A percentile compares a stretch with the other conserved stretches of the same genome.
These are phyloP conservation scores for Sciaenops ocellatus DNA, from an alignment of 2,797 vertebrate genomes.

Conservation along the genomic window DNA sequence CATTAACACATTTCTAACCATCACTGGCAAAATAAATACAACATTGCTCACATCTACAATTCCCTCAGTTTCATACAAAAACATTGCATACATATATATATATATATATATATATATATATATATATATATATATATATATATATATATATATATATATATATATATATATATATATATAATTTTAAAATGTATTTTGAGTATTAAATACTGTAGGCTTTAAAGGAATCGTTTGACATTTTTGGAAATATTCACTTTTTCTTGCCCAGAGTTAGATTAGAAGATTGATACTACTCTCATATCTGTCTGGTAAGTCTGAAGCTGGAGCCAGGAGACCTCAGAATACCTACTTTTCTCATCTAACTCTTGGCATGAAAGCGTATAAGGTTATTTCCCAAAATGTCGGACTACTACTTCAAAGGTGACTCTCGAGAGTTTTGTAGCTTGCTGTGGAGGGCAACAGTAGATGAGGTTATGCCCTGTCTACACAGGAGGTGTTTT, in stretches of 20 bases:
- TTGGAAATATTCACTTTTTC: not conserved
- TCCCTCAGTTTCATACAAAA: not conserved
- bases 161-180: not conserved
- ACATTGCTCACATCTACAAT: not conserved
- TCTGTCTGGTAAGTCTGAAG: not conserved
- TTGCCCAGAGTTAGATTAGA: not conserved
- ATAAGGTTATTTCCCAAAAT: not conserved
- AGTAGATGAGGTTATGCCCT: not conserved
- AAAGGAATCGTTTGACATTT: not conserved
- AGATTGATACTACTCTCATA: not conserved
- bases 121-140: not conserved
- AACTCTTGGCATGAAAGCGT: not conserved
- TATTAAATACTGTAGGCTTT: not conserved
- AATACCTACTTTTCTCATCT: not conserved
- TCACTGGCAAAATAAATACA: not conserved
- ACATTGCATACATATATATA: too few species aligned
- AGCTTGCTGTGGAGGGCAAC: not conserved
- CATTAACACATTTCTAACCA: not conserved
- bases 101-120: not conserved
- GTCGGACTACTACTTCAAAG: not conserved
- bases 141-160: not conserved
- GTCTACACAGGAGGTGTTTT: not conserved
- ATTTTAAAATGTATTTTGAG: too few species aligned
- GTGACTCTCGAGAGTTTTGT: not conserved
- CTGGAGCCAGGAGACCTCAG: not conserved